A percentile compares a stretch with the other conserved stretches of the same genome.
Conservation (phyloP, 2,888 invertebrate genomes). For the Dryomyza anilis region DNA sequence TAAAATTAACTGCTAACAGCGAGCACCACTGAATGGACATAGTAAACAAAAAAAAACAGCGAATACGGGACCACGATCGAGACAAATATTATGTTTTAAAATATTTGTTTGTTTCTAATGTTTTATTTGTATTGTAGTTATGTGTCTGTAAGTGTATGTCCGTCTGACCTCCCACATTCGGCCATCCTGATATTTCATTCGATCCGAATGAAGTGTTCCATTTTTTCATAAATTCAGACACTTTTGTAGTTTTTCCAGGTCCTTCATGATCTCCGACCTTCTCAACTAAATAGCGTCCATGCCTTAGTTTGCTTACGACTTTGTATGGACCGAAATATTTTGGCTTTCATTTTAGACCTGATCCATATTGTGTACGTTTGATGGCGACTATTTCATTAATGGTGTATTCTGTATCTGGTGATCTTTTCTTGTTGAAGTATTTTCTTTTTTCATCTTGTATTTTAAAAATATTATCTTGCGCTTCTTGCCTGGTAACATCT, state of each 20-base stretch:
- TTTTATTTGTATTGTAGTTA: too few species aligned
- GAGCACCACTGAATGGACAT: too few species aligned
- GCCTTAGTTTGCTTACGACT: not conserved
- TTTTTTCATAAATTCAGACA: not conserved
- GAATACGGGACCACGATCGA: too few species aligned
- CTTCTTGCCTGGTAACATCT: not conserved
- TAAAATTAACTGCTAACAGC: too few species aligned
- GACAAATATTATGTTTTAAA: too few species aligned
- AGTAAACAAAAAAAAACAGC: too few species aligned
- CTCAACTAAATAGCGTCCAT: not conserved
- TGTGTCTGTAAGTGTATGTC: too few species aligned
- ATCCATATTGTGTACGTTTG: not conserved
- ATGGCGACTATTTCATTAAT: not conserved
- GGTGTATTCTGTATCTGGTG: not conserved
- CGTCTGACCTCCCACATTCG: slow-evolving; percentile 2
- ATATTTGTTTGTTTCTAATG: too few species aligned
- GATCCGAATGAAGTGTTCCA: not conserved
- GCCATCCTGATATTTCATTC: not conserved
- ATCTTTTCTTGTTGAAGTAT: not conserved
- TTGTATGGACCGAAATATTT: slow-evolving; percentile 1
- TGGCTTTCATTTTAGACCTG: not conserved
- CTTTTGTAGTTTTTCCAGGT: not conserved
- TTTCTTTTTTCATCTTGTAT: not conserved
- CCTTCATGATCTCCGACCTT: not conserved
- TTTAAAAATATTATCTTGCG: not conserved